Base-by-base conservation (phyloP, 2,888 invertebrate species). In the Enchytraeus crypticus region DNA sequence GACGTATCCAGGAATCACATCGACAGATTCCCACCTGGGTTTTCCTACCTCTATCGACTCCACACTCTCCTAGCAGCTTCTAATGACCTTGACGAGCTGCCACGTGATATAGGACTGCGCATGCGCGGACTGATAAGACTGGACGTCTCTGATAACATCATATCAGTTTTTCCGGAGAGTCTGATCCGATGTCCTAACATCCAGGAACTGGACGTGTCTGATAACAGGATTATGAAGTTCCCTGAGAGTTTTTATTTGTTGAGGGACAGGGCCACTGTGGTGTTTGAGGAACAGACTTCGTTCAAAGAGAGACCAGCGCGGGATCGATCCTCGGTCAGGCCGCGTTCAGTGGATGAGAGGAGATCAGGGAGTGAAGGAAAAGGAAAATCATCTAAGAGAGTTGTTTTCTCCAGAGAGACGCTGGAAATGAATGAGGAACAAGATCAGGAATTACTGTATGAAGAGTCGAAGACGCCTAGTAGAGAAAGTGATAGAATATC, bases 71-170 rank as follows among this genome's bases (percentile, higher is more conserved):
- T 65, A n/a, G 74, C 73, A 14, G 62, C 70, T 8, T 65, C 71
- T 29, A 77, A 77, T 60, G 75, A 76, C 63, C 64, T 77, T 1
- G 64, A 67, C 33, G 67, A 69, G 11, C 68, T 77, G 32, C 77
- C 77, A 1, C 69, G 69, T 1, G 69, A 69, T 5, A 74, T 76
- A 34, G 66, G 76, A 8, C 69, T 72, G 62, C 74, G 73, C 62
- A 70, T 77, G 69, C 71, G 69, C 54, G 70, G 86, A 69, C 81
- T 95, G 1, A 86, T 87, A 68, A 77, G 80, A 4, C 77, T 95
- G 27, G 89, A 92, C 74, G 81, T 93, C 29, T 91, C 92, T 0
- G 84, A 84, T 65, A 95, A 95, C 78, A 87, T 89, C 18, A 86
- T 92, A 53, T 82, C 69, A 58, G 57, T 61, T 5, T 59, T 78